A percentile compares a stretch with the other conserved stretches of the same genome.
These are phyloP conservation scores for Actinopyga echinites DNA, from an alignment of 53 echinoderm and acorn worm species.

Conservation along the genomic window DNA sequence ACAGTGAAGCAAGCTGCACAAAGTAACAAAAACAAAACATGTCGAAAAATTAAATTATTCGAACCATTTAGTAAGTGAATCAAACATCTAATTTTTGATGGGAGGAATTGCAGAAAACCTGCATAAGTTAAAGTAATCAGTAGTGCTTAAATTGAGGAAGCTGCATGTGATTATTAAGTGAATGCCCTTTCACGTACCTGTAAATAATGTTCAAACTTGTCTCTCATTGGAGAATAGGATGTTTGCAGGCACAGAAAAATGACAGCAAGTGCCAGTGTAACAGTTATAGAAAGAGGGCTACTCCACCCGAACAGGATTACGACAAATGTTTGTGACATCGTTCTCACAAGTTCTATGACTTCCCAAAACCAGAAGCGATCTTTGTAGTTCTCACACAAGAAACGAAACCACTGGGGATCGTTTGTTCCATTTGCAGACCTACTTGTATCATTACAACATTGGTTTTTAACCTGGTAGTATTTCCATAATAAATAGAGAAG, in stretches of 20 bases:
- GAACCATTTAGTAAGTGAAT: no score
- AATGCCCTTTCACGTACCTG: slow-evolving; percentile 3
- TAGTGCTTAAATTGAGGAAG: no score
- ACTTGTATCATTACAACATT: no score
- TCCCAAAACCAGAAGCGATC: slow-evolving; percentile 44
- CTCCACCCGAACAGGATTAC: no score
- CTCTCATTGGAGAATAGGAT: neutral
- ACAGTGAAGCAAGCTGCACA: neutral
- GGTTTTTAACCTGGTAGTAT: no score
- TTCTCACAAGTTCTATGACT: slow-evolving; percentile 13
- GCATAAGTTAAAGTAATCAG: no score
- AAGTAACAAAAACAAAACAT: no score
- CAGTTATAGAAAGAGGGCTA: neutral
- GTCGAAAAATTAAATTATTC: no score
- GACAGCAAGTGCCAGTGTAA: no score
- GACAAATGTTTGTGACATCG: neutral
- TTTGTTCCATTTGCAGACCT: neutral
- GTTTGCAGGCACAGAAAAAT: neutral
- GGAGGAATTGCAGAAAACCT: neutral
- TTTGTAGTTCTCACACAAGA: no score
- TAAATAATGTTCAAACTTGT: no score
- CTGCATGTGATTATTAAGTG: neutral
- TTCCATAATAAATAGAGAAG: slow-evolving; percentile 45
- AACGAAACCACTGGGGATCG: neutral
- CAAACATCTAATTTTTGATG: no score